A percentile compares a stretch with the other conserved stretches of the same genome.
phyloP scores from a whole-genome alignment of 1,140 invertebrate species.

The Polypedilum vanderplanki region DNA sequence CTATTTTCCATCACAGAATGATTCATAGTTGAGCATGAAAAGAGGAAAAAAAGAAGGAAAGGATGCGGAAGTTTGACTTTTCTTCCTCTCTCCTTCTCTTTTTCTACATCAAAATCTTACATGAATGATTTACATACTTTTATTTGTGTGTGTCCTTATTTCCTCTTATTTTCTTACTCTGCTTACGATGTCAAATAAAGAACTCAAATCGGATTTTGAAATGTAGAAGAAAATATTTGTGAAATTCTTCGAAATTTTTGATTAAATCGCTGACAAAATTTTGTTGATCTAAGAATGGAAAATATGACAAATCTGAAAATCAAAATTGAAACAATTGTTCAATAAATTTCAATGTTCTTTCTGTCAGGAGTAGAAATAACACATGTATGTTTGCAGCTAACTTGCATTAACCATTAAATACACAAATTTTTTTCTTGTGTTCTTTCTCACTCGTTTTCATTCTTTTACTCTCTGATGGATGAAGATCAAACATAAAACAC shows the following conservation, averaged over 20 bases:
- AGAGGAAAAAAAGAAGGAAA: not conserved
- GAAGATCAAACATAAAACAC: too few species aligned
- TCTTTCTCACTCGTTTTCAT: not conserved
- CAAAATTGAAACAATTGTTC: slow-evolving; percentile 18
- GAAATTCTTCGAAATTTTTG: too few species aligned
- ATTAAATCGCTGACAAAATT: too few species aligned
- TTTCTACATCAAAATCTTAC: not conserved
- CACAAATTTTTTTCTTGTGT: too few species aligned
- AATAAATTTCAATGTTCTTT: not conserved
- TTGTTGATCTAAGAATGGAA: too few species aligned
- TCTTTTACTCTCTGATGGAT: not conserved
- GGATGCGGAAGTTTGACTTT: not conserved
- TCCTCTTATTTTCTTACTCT: too few species aligned
- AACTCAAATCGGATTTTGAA: too few species aligned
- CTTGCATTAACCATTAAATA: slow-evolving; percentile 13
- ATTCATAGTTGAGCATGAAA: not conserved
- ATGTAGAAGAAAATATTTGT: too few species aligned
- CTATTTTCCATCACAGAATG: slow-evolving; percentile 1
- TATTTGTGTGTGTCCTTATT: too few species aligned
- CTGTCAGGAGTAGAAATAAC: not conserved
- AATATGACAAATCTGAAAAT: too few species aligned
- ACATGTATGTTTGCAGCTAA: not conserved
- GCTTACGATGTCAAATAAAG: too few species aligned
- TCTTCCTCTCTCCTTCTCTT: not conserved
- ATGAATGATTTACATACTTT: not conserved